Base-by-base conservation (phyloP, 1,140 invertebrate species). In the Drosophila pallidifrons region DNA sequence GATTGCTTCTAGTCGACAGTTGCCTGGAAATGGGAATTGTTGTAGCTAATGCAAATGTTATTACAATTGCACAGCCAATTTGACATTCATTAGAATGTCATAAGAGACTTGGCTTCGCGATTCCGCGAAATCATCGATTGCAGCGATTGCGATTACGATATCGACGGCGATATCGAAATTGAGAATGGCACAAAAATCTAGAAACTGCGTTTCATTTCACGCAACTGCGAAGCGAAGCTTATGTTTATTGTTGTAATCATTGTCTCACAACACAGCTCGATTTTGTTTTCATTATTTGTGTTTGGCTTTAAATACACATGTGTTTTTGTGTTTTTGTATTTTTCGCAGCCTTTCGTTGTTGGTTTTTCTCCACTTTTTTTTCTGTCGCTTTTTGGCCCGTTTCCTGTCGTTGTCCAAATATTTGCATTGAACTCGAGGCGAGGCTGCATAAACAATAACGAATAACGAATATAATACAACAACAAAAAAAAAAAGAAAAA, bases 1-100 rank as follows among this genome's bases (percentile, higher is more conserved):
- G 73, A 68, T 61, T 60, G 61, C 20, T 20, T 30, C 16, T 8
- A 65, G 11, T 46, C 38, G 20, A 28, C 61, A 58, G 49, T 38
- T 41, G 51, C 25, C 13, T 30, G 41, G 28, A 41, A 15, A 38
- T 58, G 30, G 2, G 0, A n/a, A 30, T 38, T 51, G 47, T 38
- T n/a, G n/a, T 51, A 20, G 28, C 30, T 32, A 32, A 30, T 30
- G 59, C 59, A 64, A 57, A 47, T 49, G 52, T 60, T 60, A 54
- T 55, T 60, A 66, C 64, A 67, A 68, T 60, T 68, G 64, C 63
- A 68, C 13, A 57, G 71, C 57, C 80, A 82, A 82, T 83, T 82
- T 73, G 78, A 77, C 73, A 25, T 79, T 79, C 68, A 83, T 69
- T 82, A 65, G 76, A 82, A 82, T 82, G 80, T 61, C 75, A 82